Percentiles rank a stretch among this genome's conserved stretches.
These are phyloP conservation scores for Stenodera caucasica DNA, from an alignment of 2,888 invertebrate species.

Conservation along the genomic window DNA sequence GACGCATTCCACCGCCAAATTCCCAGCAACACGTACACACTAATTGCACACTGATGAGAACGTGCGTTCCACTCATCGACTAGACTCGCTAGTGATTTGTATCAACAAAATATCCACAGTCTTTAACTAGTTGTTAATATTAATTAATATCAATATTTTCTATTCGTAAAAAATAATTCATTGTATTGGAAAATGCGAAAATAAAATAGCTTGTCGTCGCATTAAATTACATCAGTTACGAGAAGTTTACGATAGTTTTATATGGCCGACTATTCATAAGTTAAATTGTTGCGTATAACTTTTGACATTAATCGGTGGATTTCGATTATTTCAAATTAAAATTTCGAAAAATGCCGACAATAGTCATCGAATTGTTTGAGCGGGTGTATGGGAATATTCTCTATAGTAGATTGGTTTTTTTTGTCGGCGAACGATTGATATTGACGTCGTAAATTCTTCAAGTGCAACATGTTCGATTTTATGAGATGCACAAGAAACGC, in stretches of 20 bases:
- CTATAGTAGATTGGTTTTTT: neutral
- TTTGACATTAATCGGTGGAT: neutral
- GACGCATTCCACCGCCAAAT: slow-evolving; percentile 43
- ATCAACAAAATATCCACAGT: slow-evolving; percentile 41
- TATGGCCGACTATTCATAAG: slow-evolving; percentile 36
- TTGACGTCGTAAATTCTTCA: slow-evolving; percentile 24
- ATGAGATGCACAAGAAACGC: slow-evolving; percentile 27
- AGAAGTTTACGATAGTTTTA: slow-evolving; percentile 45
- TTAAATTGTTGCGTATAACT: slow-evolving; percentile 38
- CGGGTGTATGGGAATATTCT: neutral
- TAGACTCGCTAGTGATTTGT: slow-evolving; percentile 47
- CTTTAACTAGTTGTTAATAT: slow-evolving; percentile 5
- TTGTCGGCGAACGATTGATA: slow-evolving; percentile 15
- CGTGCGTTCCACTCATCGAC: slow-evolving; percentile 53
- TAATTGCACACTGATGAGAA: slow-evolving; percentile 55
- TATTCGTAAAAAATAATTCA: too few relatives aligned
- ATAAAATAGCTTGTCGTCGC: slow-evolving; percentile 29
- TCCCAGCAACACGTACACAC: slow-evolving; percentile 53
- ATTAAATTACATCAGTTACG: slow-evolving; percentile 46
- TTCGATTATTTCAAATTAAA: neutral
- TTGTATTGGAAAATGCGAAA: neutral
- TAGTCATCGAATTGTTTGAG: neutral
- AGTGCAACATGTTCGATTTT: slow-evolving; percentile 22
- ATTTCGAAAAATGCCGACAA: too few relatives aligned
- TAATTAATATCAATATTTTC: too few relatives aligned